Evolutionary conservation across 2,888 invertebrate genomes (phyloP).

Genomic region (Baronia brevicornis): DNA sequence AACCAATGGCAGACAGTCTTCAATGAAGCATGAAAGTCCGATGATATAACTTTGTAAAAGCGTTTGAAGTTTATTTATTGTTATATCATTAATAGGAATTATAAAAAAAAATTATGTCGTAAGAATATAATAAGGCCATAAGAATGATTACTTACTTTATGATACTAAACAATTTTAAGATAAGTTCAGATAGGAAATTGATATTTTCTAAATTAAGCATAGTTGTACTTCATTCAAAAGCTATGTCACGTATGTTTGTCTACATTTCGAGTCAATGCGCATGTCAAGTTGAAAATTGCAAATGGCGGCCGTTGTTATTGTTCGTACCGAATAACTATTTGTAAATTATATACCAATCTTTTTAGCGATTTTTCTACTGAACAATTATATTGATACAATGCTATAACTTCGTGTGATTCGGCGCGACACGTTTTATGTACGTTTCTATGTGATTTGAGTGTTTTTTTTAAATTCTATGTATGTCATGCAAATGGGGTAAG

Average conservation of each 20-base stretch:
- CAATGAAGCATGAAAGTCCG: conserved; percentile 57
- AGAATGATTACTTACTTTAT: too few relatives aligned
- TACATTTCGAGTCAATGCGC: conserved; percentile 77
- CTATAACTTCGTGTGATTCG: conserved; percentile 67
- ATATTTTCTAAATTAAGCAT: too few relatives aligned
- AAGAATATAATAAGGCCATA: too few relatives aligned
- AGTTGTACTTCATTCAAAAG: conserved; percentile 40
- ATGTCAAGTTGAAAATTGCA: conserved; percentile 92
- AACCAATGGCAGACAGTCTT: conserved; percentile 51
- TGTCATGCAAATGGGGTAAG: conserved; percentile 85
- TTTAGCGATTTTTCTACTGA: conserved; percentile 77
- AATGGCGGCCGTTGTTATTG: conserved; percentile 99
- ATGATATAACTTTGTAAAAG: conserved; percentile 39
- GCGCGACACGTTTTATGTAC: conserved; percentile 68
- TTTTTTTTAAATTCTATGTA: conserved; percentile 79
- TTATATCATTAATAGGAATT: conserved; percentile 1
- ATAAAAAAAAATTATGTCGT: too few relatives aligned
- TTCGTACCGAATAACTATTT: conserved; percentile 91
- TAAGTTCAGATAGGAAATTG: too few relatives aligned
- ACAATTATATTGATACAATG: conserved; percentile 71
- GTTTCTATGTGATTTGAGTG: conserved; percentile 73
- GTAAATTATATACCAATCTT: conserved; percentile 81
- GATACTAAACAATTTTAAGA: too few relatives aligned
- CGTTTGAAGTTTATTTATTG: conserved; percentile 20
- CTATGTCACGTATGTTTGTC: conserved; percentile 60